Evolutionary conservation across 2,113 vertebrate genomes (phyloP).

Genomic region (Tursiops truncatus): DNA sequence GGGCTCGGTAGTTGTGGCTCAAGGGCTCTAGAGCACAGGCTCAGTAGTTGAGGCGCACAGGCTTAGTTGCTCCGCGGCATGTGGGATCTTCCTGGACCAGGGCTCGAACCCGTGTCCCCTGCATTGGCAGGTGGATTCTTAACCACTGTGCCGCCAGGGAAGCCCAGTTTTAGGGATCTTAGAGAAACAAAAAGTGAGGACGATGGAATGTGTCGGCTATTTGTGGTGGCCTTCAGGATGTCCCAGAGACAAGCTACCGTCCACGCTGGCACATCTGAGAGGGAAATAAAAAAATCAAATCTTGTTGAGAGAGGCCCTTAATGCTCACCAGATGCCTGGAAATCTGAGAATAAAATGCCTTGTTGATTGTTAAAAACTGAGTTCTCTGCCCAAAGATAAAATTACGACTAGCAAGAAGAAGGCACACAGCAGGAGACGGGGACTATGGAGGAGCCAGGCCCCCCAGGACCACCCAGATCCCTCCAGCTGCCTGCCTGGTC

Average conservation of each 20-base stretch:
- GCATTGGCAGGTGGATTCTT: too few relatives aligned
- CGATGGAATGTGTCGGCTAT: background rate
- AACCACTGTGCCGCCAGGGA: too few relatives aligned
- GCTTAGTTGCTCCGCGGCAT: too few relatives aligned
- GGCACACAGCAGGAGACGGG: background rate
- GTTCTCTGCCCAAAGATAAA: background rate
- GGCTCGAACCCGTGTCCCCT: too few relatives aligned
- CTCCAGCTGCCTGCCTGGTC: background rate
- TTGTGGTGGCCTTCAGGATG: background rate
- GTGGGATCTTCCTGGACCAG: too few relatives aligned
- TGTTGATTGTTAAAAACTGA: background rate
- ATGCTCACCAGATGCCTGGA: background rate
- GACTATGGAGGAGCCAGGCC: background rate
- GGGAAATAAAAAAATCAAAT: background rate
- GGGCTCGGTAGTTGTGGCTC: too few relatives aligned
- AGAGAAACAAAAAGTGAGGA: background rate
- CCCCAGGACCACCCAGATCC: too few relatives aligned
- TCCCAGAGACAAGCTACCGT: background rate
- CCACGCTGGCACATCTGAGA: background rate
- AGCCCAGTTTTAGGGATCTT: background rate
- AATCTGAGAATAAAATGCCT: background rate
- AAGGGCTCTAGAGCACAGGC: too few relatives aligned
- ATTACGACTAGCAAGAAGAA: background rate
- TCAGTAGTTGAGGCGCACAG: too few relatives aligned
- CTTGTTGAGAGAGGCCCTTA: background rate